phyloP scores from a whole-genome alignment of 2,113 vertebrate genomes.

The Scomber colias region DNA sequence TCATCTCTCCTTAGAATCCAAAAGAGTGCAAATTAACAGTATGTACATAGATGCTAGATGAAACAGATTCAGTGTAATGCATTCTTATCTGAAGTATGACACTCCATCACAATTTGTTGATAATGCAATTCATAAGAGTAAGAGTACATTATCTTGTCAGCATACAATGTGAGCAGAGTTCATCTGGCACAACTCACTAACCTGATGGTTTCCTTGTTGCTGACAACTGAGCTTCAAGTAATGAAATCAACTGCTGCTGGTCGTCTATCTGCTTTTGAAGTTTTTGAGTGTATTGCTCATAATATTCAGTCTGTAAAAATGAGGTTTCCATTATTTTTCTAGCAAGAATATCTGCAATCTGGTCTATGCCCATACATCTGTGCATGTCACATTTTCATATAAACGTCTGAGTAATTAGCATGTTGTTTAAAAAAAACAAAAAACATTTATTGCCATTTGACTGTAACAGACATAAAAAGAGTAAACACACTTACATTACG shows the following conservation, averaged over 20 bases:
- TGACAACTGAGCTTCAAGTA: conserved; percentile 85
- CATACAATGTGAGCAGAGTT: not conserved
- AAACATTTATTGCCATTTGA: not conserved
- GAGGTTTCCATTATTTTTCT: conserved; percentile 27
- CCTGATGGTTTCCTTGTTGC: conserved; percentile 76
- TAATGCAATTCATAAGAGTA: conserved; percentile 12
- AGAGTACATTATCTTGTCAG: not conserved
- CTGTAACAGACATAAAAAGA: not conserved
- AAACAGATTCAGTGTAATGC: not conserved
- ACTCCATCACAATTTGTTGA: not conserved
- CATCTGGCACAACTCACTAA: conserved; percentile 57
- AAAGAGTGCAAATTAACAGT: conserved; percentile 36
- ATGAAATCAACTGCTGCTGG: conserved; percentile 89
- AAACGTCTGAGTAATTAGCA: not conserved
- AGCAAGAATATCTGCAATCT: conserved; percentile 2
- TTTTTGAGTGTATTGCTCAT: conserved; percentile 89
- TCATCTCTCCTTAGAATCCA: conserved; percentile 77
- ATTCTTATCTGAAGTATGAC: not conserved
- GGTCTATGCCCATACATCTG: not conserved
- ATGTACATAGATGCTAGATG: not conserved
- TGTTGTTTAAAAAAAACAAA: not conserved
- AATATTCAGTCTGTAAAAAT: conserved; percentile 91
- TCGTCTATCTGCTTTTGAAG: conserved; percentile 92
- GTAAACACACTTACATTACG: not conserved
- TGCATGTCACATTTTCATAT: conserved; percentile 1